Evolutionary conservation across 2,113 vertebrate genomes (phyloP), one percentile per base, ranked within the genome.

Genomic region (Sphaerodactylus townsendi): DNA sequence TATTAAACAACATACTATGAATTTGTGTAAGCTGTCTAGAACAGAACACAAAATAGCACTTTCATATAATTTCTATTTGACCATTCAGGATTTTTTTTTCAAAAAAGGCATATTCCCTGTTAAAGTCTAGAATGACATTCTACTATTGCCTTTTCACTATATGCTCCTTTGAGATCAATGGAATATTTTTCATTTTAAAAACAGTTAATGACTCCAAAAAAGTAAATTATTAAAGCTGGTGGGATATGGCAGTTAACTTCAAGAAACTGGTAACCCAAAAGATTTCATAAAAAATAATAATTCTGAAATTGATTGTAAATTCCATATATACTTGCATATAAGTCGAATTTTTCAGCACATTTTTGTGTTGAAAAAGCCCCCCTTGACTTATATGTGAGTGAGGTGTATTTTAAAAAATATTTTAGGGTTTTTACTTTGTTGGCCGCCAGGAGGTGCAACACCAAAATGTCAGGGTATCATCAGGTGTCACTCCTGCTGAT

Each of bases 181-280:
- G 15, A 75, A 14, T 53, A 53, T 56, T 74, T 25, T 53, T 83
- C 39, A 88, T 21, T 56, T 53, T 62, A 46, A 90, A 2, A 71
- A 21, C 85, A 1, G 76, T 44, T 92, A 91, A 91, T 77, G 33
- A 81, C 79, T 8, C 28, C 13, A 85, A 84, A 11, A 66, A 81
- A 90, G 87, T 68, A 91, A 92, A 28, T 4, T 33, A 28, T 73
- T 41, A 81, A 88, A 84, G 23, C 81, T 84, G 33, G 10, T 90
- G 89, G 70, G 37, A 74, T 71, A 77, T 17, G 81, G 33, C 77
- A 81, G 28, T 88, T 81, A 86, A 1, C 79, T 84, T 17, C n/a
- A 84, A 3, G 86, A 84, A 69, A n/a, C 25, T 65, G 11, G 64
- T 82, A 85, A 91, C 85, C 17, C 33, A n/a, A 1, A 68, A 2